phyloP scores from a whole-genome alignment of 2,797 vertebrate species.

The Nyctalus aviator region DNA sequence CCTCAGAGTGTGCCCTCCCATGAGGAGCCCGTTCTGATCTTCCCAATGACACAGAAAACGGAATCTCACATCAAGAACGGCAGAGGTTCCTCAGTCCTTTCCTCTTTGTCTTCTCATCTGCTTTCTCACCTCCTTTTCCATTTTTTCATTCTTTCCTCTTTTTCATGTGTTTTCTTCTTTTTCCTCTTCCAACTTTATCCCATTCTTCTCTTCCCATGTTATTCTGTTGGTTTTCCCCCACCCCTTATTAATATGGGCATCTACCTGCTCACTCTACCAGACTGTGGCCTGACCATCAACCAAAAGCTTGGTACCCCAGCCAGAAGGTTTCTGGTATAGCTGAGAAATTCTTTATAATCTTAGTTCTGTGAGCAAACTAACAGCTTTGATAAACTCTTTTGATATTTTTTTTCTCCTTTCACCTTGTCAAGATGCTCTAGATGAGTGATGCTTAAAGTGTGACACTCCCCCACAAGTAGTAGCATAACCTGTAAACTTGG shows the following conservation, averaged over 20 bases:
- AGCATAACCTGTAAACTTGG: not conserved
- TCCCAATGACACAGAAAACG: not conserved
- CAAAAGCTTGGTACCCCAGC: not conserved
- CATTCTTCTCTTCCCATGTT: not conserved
- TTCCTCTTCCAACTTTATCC: not conserved
- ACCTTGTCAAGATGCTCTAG: slow-evolving; percentile 13
- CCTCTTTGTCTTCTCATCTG: not conserved
- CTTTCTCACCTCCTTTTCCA: not conserved
- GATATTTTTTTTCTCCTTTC: not conserved
- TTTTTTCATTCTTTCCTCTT: not conserved
- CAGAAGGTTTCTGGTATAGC: not conserved
- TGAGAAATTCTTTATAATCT: not conserved
- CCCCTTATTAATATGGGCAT: not conserved
- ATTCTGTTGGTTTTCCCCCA: not conserved
- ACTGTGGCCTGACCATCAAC: not conserved
- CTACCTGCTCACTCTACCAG: not conserved
- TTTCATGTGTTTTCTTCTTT: not conserved
- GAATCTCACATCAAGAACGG: not conserved
- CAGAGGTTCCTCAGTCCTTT: not conserved
- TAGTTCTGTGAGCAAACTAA: not conserved
- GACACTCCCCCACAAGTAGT: not conserved
- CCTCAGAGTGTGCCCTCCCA: not conserved
- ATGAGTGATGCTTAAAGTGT: not conserved
- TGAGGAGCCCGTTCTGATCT: not conserved
- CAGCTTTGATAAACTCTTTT: not conserved